Conservation (phyloP, 2,888 invertebrate species). For the Drosophila ezoana region DNA sequence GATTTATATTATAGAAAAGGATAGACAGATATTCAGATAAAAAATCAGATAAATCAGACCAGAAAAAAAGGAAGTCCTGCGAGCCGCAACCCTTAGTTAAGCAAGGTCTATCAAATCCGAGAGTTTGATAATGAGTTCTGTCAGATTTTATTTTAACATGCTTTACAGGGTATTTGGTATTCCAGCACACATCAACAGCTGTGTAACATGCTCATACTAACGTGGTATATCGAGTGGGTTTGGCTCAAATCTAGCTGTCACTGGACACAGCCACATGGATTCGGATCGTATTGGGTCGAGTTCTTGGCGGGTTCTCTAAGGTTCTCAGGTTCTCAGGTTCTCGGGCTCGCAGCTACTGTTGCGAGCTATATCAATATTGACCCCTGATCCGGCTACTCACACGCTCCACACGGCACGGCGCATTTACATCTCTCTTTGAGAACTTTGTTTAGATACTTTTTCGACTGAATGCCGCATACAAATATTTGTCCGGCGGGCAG, state of each 20-base stretch:
- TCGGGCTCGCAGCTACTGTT: constrained; percentile 10
- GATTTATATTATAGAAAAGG: too few relatives aligned
- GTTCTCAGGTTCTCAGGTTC: constrained; percentile 2
- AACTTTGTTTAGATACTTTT: constrained; percentile 82
- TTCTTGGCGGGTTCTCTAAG: not conserved
- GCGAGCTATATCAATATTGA: constrained; percentile 59
- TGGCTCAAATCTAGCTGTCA: constrained; percentile 28
- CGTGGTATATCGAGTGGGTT: constrained; percentile 22
- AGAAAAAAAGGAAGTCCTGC: too few relatives aligned
- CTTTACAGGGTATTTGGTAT: constrained; percentile 18
- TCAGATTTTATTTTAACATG: too few relatives aligned
- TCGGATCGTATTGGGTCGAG: constrained; percentile 5
- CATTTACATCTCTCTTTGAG: constrained; percentile 39
- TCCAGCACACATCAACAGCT: not conserved
- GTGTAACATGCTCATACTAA: constrained; percentile 29
- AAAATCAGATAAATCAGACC: too few relatives aligned
- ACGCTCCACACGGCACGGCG: constrained; percentile 28
- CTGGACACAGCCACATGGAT: constrained; percentile 20
- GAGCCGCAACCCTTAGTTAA: too few relatives aligned
- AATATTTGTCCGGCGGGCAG: constrained; percentile 73
- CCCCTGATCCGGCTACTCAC: constrained; percentile 55
- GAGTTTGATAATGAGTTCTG: too few relatives aligned
- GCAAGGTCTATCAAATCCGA: too few relatives aligned
- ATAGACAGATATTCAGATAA: too few relatives aligned
- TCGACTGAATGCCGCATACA: constrained; percentile 81